Evolutionary conservation across 1,140 invertebrate genomes (phyloP), one percentile per base, ranked within the genome.

Genomic region (Ooceraea biroi): DNA sequence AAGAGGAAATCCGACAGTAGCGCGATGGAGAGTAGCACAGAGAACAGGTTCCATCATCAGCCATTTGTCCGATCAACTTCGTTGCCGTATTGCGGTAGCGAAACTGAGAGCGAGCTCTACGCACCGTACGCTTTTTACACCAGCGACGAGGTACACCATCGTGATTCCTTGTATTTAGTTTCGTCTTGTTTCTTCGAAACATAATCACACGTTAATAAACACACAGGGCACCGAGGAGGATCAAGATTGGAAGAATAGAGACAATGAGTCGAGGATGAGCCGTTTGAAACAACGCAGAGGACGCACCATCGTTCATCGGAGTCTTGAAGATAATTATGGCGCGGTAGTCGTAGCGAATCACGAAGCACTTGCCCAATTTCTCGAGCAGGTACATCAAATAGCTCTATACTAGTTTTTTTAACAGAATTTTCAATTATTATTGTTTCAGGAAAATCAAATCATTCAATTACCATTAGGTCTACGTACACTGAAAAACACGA

Each of bases 261-360:
- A 87, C 80, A 94, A 92, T 85, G 95, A 94, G 30, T 91, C 89
- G 0, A 91, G 91, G 68, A 89, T 92, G 30, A 92, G 95, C 90
- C 95, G 96, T 92, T 94, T 97, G 80, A 95, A 97, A 84, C 96
- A 97, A 72, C 95, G 97, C 87, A 97, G 97, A 92, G 96, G 96
- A 72, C 95, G 97, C 78, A 97, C 96, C 91, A 96, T 97, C 77
- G 96, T 97, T 63, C 97, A 97, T 92, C 97, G 96, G 89, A 98
- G 96, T 92, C 94, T 98, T 44, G 97, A 98, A 91, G 97, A 98
- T 89, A 98, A 98, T 94, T 98, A 98, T 90, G 97, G 97, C 1
- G 97, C 97, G 55, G 97, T 98, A 1, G 96, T 98, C 52, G 96
- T 97, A n/a, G 97, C 97, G 48, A 98, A 98, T 95, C 97, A 98